Conservation (phyloP, 2,113 vertebrate species). For the Sapajus apella region DNA sequence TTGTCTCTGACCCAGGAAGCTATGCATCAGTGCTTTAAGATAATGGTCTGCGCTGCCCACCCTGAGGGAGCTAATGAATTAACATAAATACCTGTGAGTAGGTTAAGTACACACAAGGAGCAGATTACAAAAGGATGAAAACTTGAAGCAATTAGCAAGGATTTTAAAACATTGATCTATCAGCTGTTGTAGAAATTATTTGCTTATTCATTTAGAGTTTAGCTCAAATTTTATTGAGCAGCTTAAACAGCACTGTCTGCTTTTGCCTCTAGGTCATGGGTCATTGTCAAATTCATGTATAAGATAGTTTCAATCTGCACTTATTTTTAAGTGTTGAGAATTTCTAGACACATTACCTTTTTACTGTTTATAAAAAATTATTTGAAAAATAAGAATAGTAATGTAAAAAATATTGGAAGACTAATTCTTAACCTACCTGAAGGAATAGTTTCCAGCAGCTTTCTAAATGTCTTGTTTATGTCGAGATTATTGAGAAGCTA, state of each 20-base stretch:
- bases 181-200: neutral
- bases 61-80: conserved; percentile 35
- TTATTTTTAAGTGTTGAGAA: neutral
- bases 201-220: neutral
- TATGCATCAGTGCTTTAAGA: conserved; percentile 27
- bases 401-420: neutral
- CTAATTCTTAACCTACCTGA: neutral
- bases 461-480: conserved; percentile 18
- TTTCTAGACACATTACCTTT: neutral
- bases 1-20: conserved; percentile 45
- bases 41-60: neutral
- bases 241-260: neutral
- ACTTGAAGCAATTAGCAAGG: conserved; percentile 12
- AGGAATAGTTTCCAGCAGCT: neutral
- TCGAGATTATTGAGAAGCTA: neutral
- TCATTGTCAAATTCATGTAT: neutral
- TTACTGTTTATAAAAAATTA: neutral
- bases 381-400: neutral
- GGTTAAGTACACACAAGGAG: conserved; percentile 10
- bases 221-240: neutral
- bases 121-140: neutral
- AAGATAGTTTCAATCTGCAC: neutral
- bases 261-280: neutral
- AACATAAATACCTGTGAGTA: conserved; percentile 27
- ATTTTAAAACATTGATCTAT: neutral